phyloP scores from a whole-genome alignment of 2,797 vertebrate species.

The Manis crassicaudata region DNA sequence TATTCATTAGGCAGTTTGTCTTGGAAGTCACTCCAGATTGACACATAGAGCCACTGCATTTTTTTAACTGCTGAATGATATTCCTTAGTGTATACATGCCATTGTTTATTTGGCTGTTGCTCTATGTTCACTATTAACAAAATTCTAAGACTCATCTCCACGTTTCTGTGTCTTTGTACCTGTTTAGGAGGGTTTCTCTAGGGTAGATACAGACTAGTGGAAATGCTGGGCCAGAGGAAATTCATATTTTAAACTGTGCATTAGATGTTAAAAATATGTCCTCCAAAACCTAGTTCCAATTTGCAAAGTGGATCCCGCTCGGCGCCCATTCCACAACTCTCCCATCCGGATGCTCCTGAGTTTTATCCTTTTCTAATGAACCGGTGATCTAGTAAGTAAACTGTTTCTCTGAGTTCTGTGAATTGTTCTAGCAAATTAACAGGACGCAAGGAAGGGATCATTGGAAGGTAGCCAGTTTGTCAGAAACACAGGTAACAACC shows the following conservation, averaged over 20 bases:
- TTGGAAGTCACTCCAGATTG: background rate
- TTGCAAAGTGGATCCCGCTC: background rate
- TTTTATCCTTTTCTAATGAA: background rate
- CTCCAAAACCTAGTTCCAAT: background rate
- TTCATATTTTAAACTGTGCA: background rate
- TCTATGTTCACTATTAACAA: conserved; percentile 17
- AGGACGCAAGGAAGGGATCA: background rate
- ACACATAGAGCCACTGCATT: background rate
- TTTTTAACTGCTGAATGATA: conserved; percentile 35
- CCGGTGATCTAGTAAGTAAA: background rate
- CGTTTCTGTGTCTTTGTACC: background rate
- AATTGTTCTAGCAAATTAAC: background rate
- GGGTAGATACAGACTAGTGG: background rate
- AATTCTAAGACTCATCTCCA: conserved; percentile 1
- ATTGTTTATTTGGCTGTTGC: conserved; percentile 16
- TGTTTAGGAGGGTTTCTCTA: conserved; percentile 8
- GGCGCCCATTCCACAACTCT: background rate
- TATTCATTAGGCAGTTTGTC: conserved; percentile 10
- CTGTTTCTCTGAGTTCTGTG: background rate
- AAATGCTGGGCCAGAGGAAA: conserved; percentile 21
- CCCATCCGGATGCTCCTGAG: background rate
- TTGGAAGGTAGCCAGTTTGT: background rate
- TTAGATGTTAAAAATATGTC: conserved; percentile 34
- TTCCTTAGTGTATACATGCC: background rate
- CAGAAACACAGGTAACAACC: background rate